Conservation (phyloP, 2,113 vertebrate species). For the Mesocricetus auratus region DNA sequence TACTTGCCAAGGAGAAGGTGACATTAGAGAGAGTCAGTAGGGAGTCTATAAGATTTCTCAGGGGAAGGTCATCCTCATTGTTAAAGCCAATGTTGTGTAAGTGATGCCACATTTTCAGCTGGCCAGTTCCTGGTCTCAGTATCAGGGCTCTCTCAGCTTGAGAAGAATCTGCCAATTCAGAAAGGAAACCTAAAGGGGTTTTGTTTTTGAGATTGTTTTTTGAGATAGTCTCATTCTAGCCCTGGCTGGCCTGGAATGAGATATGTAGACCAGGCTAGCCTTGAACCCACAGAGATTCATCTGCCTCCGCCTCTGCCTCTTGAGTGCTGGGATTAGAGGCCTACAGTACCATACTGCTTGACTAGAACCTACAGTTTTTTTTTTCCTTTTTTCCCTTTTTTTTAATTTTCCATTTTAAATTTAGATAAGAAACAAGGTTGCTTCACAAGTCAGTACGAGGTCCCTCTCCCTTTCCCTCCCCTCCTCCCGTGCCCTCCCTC, state of each 20-base stretch:
- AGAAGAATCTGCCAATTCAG: background rate
- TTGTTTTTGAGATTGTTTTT: background rate
- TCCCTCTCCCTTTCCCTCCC: no score
- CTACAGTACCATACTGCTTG: background rate
- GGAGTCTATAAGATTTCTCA: background rate
- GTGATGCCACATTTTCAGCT: background rate
- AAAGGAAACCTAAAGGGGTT: background rate
- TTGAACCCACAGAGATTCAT: no score
- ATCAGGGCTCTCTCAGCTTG: background rate
- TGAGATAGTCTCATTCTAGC: background rate
- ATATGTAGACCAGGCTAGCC: background rate
- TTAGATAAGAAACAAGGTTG: no score
- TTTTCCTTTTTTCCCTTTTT: no score
- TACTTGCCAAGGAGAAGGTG: background rate
- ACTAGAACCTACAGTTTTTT: background rate
- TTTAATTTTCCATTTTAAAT: no score
- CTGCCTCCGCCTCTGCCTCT: no score
- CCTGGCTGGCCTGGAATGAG: background rate
- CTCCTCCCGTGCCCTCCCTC: no score
- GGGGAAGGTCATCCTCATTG: background rate
- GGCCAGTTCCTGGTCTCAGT: background rate
- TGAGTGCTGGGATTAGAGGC: no score
- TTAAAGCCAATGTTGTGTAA: background rate
- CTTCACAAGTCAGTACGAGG: no score
- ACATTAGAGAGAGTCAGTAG: background rate